Conservation (phyloP, 2,797 vertebrate species). For the Chelidonichthys spinosus region DNA sequence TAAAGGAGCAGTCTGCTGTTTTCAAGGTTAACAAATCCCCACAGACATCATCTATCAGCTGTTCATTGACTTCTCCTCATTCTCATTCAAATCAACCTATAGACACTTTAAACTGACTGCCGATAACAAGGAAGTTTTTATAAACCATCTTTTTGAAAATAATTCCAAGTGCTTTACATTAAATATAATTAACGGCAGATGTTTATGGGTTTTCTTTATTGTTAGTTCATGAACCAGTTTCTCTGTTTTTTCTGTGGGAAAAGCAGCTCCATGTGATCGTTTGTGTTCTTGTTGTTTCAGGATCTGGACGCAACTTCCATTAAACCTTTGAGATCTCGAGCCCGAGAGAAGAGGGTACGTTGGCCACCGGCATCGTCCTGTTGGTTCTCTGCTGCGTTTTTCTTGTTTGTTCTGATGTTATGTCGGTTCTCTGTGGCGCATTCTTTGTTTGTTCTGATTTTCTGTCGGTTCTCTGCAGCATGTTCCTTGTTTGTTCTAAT, state of each 20-base stretch:
- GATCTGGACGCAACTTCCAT: constrained; percentile 78
- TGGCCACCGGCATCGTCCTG: neutral
- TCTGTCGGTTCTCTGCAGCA: too few species aligned
- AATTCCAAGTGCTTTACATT: neutral
- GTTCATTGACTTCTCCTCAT: neutral
- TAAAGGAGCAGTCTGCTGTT: neutral
- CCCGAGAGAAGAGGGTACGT: constrained; percentile 84
- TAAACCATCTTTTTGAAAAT: neutral
- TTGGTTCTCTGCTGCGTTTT: neutral
- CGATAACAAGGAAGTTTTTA: neutral
- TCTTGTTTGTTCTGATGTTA: neutral
- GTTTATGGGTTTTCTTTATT: neutral
- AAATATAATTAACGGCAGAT: neutral
- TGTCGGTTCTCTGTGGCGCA: neutral
- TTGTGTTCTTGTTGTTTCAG: constrained; percentile 64
- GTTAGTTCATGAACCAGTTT: neutral
- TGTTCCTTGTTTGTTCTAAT: constrained; percentile 63
- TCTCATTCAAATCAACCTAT: neutral
- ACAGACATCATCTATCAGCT: neutral
- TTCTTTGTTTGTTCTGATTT: neutral
- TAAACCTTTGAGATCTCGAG: constrained; percentile 84
- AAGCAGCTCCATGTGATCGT: neutral
- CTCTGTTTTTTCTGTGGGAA: neutral
- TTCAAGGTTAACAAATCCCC: neutral
- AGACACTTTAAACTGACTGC: neutral